A percentile compares a stretch with the other conserved stretches of the same genome.
phyloP scores from a whole-genome alignment of 2,888 invertebrate genomes.

The Busseola fusca region DNA sequence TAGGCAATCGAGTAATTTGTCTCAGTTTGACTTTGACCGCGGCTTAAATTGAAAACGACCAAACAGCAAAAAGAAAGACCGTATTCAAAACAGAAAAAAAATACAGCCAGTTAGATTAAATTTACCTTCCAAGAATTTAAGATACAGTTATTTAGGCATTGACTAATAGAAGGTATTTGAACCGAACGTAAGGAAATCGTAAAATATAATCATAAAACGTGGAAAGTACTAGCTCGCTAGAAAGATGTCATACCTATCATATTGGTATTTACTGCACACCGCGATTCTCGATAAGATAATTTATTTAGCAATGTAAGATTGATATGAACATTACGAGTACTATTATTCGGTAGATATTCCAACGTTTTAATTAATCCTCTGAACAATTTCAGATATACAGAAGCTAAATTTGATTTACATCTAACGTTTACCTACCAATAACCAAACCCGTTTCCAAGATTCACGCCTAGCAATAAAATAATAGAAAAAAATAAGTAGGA shows the following conservation, averaged over 20 bases:
- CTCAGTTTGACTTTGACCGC: slow-evolving; percentile 4
- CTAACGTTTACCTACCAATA: slow-evolving; percentile 27
- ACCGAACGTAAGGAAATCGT: slow-evolving; percentile 48
- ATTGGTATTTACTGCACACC: slow-evolving; percentile 33
- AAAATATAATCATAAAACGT: slow-evolving; percentile 48
- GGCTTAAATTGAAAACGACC: slow-evolving; percentile 7
- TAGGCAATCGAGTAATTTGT: background rate
- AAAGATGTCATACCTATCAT: background rate
- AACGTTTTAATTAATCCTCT: slow-evolving; percentile 41
- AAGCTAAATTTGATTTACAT: slow-evolving; percentile 50
- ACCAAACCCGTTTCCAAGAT: slow-evolving; percentile 59
- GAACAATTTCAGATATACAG: slow-evolving; percentile 41
- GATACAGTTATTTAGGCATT: slow-evolving; percentile 37
- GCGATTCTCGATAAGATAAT: slow-evolving; percentile 43
- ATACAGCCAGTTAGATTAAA: slow-evolving; percentile 3
- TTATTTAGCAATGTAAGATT: slow-evolving; percentile 26
- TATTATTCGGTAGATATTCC: slow-evolving; percentile 48
- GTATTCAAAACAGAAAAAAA: too few species aligned
- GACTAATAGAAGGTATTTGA: slow-evolving; percentile 45
- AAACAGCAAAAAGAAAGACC: background rate
- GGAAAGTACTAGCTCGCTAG: slow-evolving; percentile 15
- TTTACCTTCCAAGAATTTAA: slow-evolving; percentile 17
- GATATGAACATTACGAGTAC: slow-evolving; percentile 2
- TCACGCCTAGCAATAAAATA: slow-evolving; percentile 60
- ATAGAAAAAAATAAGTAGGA: slow-evolving; percentile 53